Evolutionary conservation across 1,140 invertebrate genomes (phyloP).

Genomic region (Pectinophora gossypiella): DNA sequence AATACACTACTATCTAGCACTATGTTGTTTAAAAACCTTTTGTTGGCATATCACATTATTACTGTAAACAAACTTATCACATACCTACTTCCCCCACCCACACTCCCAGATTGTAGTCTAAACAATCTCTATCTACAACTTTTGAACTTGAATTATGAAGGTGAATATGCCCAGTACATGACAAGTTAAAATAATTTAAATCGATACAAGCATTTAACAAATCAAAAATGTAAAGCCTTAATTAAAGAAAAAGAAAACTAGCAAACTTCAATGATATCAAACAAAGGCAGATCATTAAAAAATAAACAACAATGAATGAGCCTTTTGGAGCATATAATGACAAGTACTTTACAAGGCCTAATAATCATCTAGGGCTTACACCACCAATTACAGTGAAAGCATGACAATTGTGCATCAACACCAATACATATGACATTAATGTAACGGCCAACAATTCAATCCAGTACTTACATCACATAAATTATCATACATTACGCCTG

Average conservation of each 20-base stretch:
- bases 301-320: background rate
- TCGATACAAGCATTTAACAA: too few species aligned
- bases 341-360: constrained; percentile 6
- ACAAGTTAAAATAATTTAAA: too few species aligned
- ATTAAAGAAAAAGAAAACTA: too few species aligned
- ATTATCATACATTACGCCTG: too few species aligned
- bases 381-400: constrained; percentile 14
- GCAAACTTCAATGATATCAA: too few species aligned
- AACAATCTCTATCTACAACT: background rate
- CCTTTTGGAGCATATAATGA: background rate
- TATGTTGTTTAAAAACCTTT: too few species aligned
- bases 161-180: too few species aligned
- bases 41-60: background rate
- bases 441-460: background rate
- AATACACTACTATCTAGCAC: too few species aligned
- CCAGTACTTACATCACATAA: too few species aligned
- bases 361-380: constrained; percentile 14
- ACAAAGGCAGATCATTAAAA: too few species aligned
- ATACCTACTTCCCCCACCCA: background rate
- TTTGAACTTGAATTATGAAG: background rate
- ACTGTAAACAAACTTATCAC: background rate
- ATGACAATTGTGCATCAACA: constrained; percentile 1
- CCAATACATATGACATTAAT: background rate
- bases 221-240: too few species aligned
- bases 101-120: background rate